A percentile compares a stretch with the other conserved stretches of the same genome.
phyloP scores from a whole-genome alignment of 2,113 vertebrate genomes.

The Rhynchopsitta pachyrhyncha region DNA sequence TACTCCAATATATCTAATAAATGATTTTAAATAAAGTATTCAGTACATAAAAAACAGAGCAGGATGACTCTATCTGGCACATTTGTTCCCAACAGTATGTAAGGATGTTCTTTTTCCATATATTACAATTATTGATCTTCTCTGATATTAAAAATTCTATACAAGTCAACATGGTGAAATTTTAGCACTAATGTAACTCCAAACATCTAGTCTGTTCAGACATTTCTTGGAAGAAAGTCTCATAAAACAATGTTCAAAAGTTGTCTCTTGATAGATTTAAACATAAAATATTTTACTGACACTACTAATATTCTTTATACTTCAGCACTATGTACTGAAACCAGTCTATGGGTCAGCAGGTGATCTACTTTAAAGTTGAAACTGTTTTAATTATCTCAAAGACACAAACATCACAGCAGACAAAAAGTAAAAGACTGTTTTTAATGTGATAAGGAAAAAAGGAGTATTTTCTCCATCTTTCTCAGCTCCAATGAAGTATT shows the following conservation, averaged over 20 bases:
- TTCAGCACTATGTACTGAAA: neutral
- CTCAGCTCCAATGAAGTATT: neutral
- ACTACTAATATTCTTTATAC: neutral
- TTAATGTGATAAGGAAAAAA: neutral
- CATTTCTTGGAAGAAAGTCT: neutral
- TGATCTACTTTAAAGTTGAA: neutral
- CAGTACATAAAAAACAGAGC: neutral
- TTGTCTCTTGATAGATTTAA: neutral
- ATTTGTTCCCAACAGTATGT: neutral
- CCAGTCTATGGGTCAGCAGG: neutral
- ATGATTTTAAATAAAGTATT: neutral
- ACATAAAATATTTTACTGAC: neutral
- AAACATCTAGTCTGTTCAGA: neutral
- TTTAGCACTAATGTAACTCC: neutral
- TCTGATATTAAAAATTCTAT: neutral
- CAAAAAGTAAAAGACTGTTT: neutral
- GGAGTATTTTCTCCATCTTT: neutral
- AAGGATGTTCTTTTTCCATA: neutral
- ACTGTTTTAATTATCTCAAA: neutral
- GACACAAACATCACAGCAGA: neutral
- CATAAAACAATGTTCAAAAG: neutral
- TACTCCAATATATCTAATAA: neutral
- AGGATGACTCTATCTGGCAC: neutral
- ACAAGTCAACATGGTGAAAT: neutral
- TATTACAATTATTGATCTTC: neutral